Evolutionary conservation across 2,113 vertebrate genomes (phyloP).

Genomic region (Corydoras sp.): DNA sequence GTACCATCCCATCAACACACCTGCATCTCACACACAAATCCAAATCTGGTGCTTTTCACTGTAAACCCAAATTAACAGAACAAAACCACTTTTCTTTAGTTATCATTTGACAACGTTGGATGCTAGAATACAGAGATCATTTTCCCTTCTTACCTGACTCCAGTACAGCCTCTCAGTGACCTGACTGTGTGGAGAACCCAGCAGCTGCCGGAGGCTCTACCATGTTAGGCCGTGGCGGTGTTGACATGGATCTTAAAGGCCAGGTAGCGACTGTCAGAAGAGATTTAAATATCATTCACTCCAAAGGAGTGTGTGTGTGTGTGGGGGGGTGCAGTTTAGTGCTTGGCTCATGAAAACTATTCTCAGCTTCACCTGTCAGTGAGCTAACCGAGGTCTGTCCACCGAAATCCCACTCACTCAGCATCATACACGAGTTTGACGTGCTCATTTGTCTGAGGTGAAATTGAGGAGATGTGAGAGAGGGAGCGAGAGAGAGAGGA

Average conservation of each 20-base stretch:
- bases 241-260: conserved; percentile 55
- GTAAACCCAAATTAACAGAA: too few species aligned
- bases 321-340: background rate
- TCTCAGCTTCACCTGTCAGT: conserved; percentile 12
- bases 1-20: too few species aligned
- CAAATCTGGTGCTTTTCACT: too few species aligned
- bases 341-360: background rate
- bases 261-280: conserved; percentile 64
- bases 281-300: conserved; percentile 48
- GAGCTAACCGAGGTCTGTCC: conserved; percentile 20
- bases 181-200: conserved; percentile 21
- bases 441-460: conserved; percentile 4
- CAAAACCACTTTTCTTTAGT: too few species aligned
- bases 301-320: conserved; percentile 4
- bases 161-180: too few species aligned
- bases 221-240: conserved; percentile 37
- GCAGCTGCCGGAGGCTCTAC: conserved; percentile 49
- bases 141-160: background rate
- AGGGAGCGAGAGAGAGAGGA: background rate
- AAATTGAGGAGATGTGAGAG: background rate
- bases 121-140: too few species aligned
- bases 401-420: conserved; percentile 13
- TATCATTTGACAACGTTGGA: too few species aligned
- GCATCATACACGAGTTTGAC: conserved; percentile 1
- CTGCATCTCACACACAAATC: too few species aligned